Evolutionary conservation across 2,888 invertebrate species (phyloP).

Genomic region (Galeruca laticollis): DNA sequence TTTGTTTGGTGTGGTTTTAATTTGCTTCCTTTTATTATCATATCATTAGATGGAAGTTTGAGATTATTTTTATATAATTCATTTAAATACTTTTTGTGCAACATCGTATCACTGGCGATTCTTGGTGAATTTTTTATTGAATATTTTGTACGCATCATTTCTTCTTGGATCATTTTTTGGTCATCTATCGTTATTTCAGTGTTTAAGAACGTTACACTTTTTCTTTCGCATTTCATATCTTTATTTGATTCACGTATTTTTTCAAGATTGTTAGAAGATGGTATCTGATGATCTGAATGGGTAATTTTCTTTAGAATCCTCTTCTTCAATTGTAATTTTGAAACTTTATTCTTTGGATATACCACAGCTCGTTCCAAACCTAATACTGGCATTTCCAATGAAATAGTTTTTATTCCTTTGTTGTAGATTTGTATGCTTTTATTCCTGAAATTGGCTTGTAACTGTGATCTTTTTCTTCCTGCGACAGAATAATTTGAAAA

Average conservation of each 20-base stretch:
- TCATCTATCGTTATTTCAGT: background rate
- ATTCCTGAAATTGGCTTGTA: background rate
- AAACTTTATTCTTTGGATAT: background rate
- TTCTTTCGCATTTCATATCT: background rate
- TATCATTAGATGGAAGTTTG: too few species aligned
- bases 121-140: background rate
- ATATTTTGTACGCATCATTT: background rate
- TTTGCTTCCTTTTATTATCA: too few species aligned
- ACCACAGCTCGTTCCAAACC: constrained; percentile 22
- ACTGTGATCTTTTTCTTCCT: background rate
- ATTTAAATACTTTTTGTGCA: background rate
- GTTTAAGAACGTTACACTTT: background rate
- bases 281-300: background rate
- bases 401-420: constrained; percentile 10
- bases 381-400: constrained; percentile 18
- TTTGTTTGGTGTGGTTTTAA: too few species aligned
- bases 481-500: background rate
- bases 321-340: background rate
- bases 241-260: background rate
- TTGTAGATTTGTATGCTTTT: background rate
- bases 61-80: background rate
- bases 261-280: background rate
- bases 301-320: background rate
- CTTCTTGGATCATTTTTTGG: background rate
- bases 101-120: background rate